Evolutionary conservation across 2,797 vertebrate species (phyloP).

Genomic region (Intellagama lesueurii): DNA sequence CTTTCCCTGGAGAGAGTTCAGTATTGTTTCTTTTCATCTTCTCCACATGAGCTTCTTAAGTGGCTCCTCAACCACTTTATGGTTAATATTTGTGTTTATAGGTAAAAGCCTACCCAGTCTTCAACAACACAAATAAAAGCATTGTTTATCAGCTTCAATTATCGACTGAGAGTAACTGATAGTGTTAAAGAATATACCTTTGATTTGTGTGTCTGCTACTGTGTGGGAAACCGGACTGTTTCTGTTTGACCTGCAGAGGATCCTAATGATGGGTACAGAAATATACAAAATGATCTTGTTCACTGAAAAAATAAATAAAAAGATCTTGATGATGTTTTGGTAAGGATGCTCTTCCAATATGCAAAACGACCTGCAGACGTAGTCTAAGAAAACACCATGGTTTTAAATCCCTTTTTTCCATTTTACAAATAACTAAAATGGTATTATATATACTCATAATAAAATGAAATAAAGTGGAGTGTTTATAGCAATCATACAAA

Average conservation of each 20-base stretch:
- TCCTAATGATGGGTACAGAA: neutral
- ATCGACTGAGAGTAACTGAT: slow-evolving; percentile 46
- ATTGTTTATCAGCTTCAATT: slow-evolving; percentile 54
- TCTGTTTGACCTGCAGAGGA: neutral
- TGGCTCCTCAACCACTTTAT: slow-evolving; percentile 64
- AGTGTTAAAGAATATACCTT: slow-evolving; percentile 23
- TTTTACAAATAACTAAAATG: neutral
- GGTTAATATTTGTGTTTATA: slow-evolving; percentile 63
- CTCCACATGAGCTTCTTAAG: slow-evolving; percentile 62
- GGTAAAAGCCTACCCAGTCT: slow-evolving; percentile 41
- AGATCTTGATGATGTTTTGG: neutral
- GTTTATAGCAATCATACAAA: neutral
- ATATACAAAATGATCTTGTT: neutral
- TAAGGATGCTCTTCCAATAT: neutral
- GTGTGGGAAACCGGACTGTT: neutral
- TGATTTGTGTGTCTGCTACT: neutral
- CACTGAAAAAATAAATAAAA: neutral
- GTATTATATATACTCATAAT: neutral
- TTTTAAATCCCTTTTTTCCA: too few species aligned
- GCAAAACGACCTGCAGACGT: neutral
- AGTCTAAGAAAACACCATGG: too few species aligned
- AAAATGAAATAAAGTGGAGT: neutral
- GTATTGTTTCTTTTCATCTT: slow-evolving; percentile 74
- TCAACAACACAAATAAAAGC: slow-evolving; percentile 60
- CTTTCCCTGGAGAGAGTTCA: slow-evolving; percentile 69